Conservation (phyloP, 2,113 vertebrate genomes). For the Phrynosoma platyrhinos region DNA sequence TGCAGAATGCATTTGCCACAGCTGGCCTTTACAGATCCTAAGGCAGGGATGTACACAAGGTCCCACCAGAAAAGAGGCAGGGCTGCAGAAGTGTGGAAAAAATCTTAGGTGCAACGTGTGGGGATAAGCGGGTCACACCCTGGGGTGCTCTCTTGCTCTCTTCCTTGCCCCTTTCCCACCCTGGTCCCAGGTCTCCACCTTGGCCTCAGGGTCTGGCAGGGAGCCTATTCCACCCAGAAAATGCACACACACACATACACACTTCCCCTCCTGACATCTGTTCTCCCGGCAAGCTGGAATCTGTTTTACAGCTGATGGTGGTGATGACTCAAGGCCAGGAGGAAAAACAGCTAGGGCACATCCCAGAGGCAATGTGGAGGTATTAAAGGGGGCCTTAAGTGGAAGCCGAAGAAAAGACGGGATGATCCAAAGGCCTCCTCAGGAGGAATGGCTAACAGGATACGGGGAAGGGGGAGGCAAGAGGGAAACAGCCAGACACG, state of each 20-base stretch:
- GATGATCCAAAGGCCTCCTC: no score
- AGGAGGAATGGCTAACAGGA: no score
- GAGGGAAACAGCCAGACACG: no score
- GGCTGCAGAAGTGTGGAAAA: no score
- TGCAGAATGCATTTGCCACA: not conserved
- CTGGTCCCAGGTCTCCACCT: not conserved
- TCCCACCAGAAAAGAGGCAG: no score
- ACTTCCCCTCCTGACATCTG: conserved; percentile 6
- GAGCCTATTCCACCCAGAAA: no score
- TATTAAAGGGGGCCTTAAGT: not conserved
- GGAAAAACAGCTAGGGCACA: not conserved
- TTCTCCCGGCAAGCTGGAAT: not conserved
- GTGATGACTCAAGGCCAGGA: not conserved
- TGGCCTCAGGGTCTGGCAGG: not conserved
- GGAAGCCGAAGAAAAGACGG: not conserved
- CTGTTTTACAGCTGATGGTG: not conserved
- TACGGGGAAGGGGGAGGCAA: no score
- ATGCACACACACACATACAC: no score
- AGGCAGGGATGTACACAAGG: no score
- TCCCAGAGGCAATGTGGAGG: not conserved
- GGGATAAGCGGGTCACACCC: no score
- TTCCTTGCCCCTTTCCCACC: no score
- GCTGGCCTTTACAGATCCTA: not conserved
- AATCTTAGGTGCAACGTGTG: no score
- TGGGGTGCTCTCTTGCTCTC: not conserved